These are phyloP conservation scores for Egretta garzetta DNA, from an alignment of 2,113 vertebrate genomes.

Conservation along the genomic window DNA sequence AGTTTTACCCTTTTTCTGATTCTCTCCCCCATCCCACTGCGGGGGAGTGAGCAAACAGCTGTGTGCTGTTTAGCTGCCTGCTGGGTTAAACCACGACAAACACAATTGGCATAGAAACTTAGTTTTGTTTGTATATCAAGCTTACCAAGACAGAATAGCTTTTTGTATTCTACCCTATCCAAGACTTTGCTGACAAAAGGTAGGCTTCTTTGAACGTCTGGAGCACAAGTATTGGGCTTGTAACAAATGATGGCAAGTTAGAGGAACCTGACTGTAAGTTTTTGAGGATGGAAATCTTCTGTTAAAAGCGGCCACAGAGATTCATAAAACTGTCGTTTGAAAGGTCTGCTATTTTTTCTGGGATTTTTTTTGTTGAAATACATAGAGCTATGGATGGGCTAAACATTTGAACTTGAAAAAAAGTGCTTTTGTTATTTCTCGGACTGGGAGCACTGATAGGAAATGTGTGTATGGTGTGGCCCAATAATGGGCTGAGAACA, in stretches of 20 bases:
- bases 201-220: not conserved
- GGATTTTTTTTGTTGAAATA: not conserved
- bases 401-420: not conserved
- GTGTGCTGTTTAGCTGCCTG: too few relatives aligned
- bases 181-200: not conserved
- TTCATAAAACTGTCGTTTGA: not conserved
- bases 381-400: rapidly evolving
- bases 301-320: not conserved
- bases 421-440: not conserved
- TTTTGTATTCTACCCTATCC: not conserved
- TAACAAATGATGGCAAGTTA: not conserved
- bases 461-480: not conserved
- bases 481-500: not conserved
- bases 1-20: too few relatives aligned
- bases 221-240: not conserved
- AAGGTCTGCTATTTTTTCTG: not conserved
- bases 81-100: not conserved
- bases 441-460: not conserved
- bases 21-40: too few relatives aligned
- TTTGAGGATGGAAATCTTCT: not conserved
- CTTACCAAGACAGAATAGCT: not conserved
- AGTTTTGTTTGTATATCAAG: not conserved
- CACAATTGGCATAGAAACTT: not conserved
- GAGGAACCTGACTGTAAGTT: not conserved
- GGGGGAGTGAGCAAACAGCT: too few relatives aligned